Conservation (phyloP, 2,113 vertebrate species). For the Shinisaurus crocodilurus region DNA sequence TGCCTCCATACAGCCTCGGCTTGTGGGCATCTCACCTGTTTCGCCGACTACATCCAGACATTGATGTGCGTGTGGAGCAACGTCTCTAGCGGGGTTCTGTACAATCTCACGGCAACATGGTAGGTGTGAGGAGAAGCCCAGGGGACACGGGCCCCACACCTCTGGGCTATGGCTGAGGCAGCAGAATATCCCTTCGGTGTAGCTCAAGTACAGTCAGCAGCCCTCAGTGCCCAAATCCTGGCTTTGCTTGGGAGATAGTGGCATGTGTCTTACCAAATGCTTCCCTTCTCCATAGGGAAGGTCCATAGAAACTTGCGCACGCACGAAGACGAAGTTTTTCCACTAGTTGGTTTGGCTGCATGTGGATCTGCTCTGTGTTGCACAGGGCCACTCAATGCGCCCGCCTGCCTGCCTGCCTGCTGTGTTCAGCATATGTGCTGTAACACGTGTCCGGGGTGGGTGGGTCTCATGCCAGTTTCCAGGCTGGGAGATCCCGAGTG, state of each 20-base stretch:
- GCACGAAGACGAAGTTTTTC: no score
- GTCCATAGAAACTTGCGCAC: no score
- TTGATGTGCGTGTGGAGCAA: constrained; percentile 72
- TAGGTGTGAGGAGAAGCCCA: constrained; percentile 50
- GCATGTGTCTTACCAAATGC: no score
- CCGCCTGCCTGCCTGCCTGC: neutral
- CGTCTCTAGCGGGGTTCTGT: neutral
- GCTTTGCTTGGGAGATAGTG: neutral
- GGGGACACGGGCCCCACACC: accelerated
- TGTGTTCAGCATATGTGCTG: neutral
- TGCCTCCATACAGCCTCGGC: constrained; percentile 52
- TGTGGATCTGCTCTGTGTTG: neutral
- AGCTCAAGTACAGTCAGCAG: no score
- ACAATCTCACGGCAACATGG: constrained; percentile 73
- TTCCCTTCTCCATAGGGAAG: neutral
- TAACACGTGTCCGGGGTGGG: neutral
- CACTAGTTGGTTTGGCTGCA: neutral
- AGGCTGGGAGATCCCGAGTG: neutral
- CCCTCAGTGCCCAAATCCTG: neutral
- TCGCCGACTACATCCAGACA: constrained; percentile 75
- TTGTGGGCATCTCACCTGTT: constrained; percentile 70
- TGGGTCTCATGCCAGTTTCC: neutral
- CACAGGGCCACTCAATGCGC: neutral
- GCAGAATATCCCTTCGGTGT: no score
- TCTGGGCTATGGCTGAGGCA: no score